Evolutionary conservation across 53 echinoderm and acorn worm genomes (phyloP), one percentile per base, ranked within the genome.

Genomic region (Echinometra lucunter): DNA sequence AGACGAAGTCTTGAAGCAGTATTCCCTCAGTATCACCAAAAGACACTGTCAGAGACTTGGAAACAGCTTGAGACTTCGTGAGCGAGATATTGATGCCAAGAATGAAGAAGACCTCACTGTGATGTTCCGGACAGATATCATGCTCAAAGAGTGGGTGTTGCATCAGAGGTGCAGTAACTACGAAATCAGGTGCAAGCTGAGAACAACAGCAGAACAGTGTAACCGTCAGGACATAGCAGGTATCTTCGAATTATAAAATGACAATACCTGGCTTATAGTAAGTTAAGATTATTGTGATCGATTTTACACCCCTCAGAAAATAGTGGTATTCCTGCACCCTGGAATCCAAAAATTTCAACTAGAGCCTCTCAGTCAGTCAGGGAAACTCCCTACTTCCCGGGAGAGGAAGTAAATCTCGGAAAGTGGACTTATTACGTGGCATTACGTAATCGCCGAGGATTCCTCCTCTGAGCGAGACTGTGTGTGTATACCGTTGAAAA

Each of bases 131-230:
- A 85, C 53, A 8, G 30, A 49, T n/a, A 1, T 4, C 1, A 49
- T 85, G 85, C 30, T 85, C 12, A 49, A 47, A 6, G 45, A 0
- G 1, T 85, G 85, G 85, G 15, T 30, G 37, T 5, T n/a, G 85
- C 28, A 45, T 2, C 85, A 85, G 49, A 27, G n/a, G n/a, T 49
- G 85, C 49, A 85, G 85, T 49, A 85, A 85, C 49, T 85, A 47
- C 15, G 85, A 85, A 49, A 49, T 85, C 49, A 85, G 85, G 49
- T 11, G 45, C 37, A 85, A 15, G 40, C n/a, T 85, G 85, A 85
- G 45, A 49, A 10, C 9, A 30, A 49, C 85, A 8, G 85, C 85
- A 49, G 49, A 85, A 49, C 45, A 13, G 4, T 85, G 85, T 28
- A 85, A n/a, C 13, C 85, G 85, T 3, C 27, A 85, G 2, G 85